Conservation (phyloP, 2,797 vertebrate genomes). For the Fringilla coelebs region DNA sequence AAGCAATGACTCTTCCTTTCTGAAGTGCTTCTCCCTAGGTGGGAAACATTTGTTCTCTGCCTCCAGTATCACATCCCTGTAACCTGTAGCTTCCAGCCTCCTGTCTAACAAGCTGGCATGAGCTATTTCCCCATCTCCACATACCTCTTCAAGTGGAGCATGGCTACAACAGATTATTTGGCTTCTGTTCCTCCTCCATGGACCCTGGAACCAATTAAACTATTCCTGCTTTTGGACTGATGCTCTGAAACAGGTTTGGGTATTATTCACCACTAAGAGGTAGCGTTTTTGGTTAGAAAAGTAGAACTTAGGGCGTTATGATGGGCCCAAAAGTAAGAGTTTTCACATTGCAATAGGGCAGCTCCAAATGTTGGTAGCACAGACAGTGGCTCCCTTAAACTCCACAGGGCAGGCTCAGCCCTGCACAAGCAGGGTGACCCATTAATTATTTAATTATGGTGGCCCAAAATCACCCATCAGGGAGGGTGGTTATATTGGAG, state of each 20-base stretch:
- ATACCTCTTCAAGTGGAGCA: not conserved
- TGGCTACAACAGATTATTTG: not conserved
- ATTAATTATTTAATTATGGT: not conserved
- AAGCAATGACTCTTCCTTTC: not conserved
- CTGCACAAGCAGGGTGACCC: not conserved
- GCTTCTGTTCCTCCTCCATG: not conserved
- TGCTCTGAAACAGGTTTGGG: not conserved
- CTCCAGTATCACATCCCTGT: not conserved
- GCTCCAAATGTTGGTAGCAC: not conserved
- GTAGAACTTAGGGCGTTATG: accelerated
- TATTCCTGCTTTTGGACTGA: not conserved
- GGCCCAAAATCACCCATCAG: not conserved
- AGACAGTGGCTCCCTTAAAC: not conserved
- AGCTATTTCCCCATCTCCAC: not conserved
- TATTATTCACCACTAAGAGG: not conserved
- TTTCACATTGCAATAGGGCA: not conserved
- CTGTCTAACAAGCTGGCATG: not conserved
- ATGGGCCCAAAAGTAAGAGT: not conserved
- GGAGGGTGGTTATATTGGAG: accelerated
- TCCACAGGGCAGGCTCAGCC: not conserved
- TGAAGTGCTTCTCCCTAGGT: not conserved
- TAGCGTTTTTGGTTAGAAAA: not conserved
- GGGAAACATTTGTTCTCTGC: constrained; percentile 1
- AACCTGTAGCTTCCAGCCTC: not conserved
- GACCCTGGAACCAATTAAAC: not conserved